A percentile compares a stretch with the other conserved stretches of the same genome.
Conservation (phyloP, 1,140 invertebrate species). For the Venturia canescens region DNA sequence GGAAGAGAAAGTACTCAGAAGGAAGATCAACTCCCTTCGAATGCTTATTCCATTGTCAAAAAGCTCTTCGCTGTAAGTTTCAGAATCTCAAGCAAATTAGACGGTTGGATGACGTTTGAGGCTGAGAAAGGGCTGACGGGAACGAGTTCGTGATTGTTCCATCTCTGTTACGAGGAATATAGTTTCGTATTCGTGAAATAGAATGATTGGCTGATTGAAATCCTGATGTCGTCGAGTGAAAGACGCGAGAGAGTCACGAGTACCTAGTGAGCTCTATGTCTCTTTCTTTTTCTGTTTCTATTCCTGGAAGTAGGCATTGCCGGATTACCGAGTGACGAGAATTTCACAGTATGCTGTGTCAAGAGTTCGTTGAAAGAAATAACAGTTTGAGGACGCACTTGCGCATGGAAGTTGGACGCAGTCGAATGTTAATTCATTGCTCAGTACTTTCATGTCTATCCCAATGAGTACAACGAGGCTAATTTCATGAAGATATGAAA, state of each 20-base stretch:
- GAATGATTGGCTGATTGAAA: background rate
- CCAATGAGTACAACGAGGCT: too few relatives aligned
- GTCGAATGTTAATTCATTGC: too few relatives aligned
- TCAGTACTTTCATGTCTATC: too few relatives aligned
- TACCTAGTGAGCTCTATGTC: background rate
- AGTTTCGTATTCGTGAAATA: slow-evolving; percentile 7
- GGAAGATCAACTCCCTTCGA: background rate
- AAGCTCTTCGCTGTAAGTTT: background rate
- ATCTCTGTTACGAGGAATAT: slow-evolving; percentile 19
- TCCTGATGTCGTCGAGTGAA: background rate
- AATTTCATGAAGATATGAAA: too few relatives aligned
- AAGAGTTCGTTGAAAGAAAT: background rate
- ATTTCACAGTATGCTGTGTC: background rate
- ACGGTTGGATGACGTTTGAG: background rate
- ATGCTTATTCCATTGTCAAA: background rate
- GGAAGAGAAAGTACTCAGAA: background rate
- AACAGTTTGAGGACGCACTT: background rate
- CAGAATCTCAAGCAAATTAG: slow-evolving; percentile 22
- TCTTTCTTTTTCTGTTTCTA: too few relatives aligned
- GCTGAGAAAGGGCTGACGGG: background rate
- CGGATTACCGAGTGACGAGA: background rate
- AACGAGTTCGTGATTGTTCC: slow-evolving; percentile 22
- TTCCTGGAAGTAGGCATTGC: background rate
- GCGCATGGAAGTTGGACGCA: too few relatives aligned
- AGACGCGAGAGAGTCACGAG: background rate